Base-by-base conservation (phyloP, 2,797 vertebrate species). In the Macrochelys suwanniensis region DNA sequence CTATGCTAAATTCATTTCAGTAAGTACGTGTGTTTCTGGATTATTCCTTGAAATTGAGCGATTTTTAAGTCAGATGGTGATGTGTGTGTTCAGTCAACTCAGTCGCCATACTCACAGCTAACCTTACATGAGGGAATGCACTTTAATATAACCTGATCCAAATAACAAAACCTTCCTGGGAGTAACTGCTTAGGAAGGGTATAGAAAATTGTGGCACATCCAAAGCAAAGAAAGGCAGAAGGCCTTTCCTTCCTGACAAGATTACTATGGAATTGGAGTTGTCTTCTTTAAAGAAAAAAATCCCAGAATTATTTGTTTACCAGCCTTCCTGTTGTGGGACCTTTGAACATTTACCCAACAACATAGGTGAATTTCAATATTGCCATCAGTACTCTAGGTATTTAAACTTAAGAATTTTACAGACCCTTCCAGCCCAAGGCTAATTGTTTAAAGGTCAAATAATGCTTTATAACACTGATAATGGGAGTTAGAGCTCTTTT, bases 321-420 rank as follows among this genome's bases (percentile, higher is more conserved):
- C 37, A 82, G 28, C 61, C 19, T 94, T 96, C 89, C 92, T 97
- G 77, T 89, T 94, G 91, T 93, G 96, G 97, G 90, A 95, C 94
- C 88, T 95, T 88, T 97, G 97, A 97, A 97, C 94, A 98, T 98
- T 98, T 98, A 97, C 98, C 97, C 89, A 97, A 80, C 54, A 5
- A 50, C 88, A 87, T 91, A 90, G 92, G 97, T 98, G 98, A 98
- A 98, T 98, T 98, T 97, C 97, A 98, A 53, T 92, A 79, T 93
- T 97, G 95, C 96, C 96, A 97, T 95, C 88, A 90, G 90, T 3
- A 0, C 77, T 89, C 79, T 86, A 89, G 47, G 56, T 95, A 90
- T 92, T 98, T 96, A 94, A 91, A 95, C 89, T 94, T 96, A 26
- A 89, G 85, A 94, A 74, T 97, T 97, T 96, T 92, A 25, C 88